Evolutionary conservation across 53 echinoderm and acorn worm genomes (phyloP).

Genomic region (Temnopleurus reevesii): DNA sequence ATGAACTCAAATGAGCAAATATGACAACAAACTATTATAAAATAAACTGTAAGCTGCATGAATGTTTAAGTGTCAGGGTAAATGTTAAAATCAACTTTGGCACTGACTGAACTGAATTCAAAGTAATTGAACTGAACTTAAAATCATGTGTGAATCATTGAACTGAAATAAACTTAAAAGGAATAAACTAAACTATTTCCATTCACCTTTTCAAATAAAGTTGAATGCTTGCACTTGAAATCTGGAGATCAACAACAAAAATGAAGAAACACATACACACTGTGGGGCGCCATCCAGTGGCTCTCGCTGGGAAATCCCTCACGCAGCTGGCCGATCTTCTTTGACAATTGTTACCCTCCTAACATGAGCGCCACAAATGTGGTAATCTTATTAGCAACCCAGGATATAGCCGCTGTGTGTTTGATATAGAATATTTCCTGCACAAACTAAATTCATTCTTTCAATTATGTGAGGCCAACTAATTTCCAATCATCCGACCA

Average conservation of each 20-base stretch:
- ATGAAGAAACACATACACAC: too few species aligned
- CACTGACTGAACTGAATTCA: neutral
- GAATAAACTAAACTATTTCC: neutral
- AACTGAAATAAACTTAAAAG: too few species aligned
- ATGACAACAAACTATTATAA: too few species aligned
- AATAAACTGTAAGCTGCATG: too few species aligned
- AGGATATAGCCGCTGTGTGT: conserved; percentile 48
- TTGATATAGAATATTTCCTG: conserved; percentile 54
- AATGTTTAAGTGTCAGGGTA: too few species aligned
- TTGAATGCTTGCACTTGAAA: neutral
- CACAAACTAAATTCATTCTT: conserved; percentile 11
- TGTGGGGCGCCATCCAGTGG: neutral
- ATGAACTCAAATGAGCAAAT: neutral
- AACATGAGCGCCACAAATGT: conserved; percentile 28
- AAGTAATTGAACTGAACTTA: neutral
- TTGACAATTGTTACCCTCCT: conserved; percentile 45
- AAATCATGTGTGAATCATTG: too few species aligned
- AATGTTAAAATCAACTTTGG: too few species aligned
- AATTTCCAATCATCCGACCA: neutral
- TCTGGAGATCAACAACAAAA: neutral
- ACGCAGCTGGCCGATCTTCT: conserved; percentile 24
- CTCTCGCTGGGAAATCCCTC: neutral
- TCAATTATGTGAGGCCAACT: conserved; percentile 6
- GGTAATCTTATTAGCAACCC: conserved; percentile 39
- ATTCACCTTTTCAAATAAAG: neutral